A percentile compares a stretch with the other conserved stretches of the same genome.
Conservation (phyloP, 2,888 invertebrate genomes). For the Acleris emargana region DNA sequence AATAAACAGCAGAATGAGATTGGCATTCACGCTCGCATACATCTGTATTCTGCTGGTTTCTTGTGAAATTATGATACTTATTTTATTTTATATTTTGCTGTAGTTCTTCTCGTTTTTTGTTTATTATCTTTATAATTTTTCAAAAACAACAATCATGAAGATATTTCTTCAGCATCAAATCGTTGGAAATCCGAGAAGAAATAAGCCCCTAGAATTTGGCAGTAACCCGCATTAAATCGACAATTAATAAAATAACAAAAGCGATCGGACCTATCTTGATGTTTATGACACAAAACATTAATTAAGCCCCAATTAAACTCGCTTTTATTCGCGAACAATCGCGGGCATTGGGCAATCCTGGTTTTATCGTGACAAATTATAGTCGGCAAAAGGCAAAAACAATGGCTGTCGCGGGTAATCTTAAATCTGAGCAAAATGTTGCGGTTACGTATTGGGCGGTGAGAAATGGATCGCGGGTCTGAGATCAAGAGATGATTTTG, state of each 20-base stretch:
- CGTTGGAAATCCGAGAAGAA: too few relatives aligned
- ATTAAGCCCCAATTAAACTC: slow-evolving; percentile 36
- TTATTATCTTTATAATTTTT: background rate
- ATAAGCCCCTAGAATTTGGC: too few relatives aligned
- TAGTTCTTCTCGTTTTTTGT: background rate
- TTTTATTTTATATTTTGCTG: background rate
- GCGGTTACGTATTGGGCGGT: slow-evolving; percentile 39
- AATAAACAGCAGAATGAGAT: slow-evolving; percentile 35
- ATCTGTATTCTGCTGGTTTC: slow-evolving; percentile 14
- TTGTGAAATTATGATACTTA: slow-evolving; percentile 4
- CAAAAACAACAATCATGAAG: background rate
- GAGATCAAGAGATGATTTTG: background rate
- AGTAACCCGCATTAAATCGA: too few relatives aligned
- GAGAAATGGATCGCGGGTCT: slow-evolving; percentile 32
- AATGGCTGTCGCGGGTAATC: slow-evolving; percentile 37
- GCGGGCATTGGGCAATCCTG: slow-evolving; percentile 35
- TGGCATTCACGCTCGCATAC: slow-evolving; percentile 20
- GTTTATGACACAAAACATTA: slow-evolving; percentile 28
- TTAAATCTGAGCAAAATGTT: slow-evolving; percentile 35
- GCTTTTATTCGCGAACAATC: slow-evolving; percentile 28
- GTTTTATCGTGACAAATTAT: slow-evolving; percentile 37
- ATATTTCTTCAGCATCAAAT: too few relatives aligned
- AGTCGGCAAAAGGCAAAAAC: slow-evolving; percentile 30
- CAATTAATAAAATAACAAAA: slow-evolving; percentile 24
- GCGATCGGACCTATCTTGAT: slow-evolving; percentile 20